These are phyloP conservation scores for Andrena trimmerana DNA, from an alignment of 2,888 invertebrate species.

Conservation along the genomic window DNA sequence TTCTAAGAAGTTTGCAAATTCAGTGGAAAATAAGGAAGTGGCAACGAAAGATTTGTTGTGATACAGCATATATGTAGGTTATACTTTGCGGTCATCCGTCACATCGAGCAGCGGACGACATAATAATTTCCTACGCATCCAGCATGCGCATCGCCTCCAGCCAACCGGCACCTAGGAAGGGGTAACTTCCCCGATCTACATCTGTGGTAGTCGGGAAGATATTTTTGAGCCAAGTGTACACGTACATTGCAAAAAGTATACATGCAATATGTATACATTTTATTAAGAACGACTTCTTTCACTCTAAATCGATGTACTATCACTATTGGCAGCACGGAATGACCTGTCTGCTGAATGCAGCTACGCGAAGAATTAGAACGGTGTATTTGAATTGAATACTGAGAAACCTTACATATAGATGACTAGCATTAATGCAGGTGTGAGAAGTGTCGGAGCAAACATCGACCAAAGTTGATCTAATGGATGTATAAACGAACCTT, in stretches of 20 bases:
- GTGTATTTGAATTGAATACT: conserved; percentile 21
- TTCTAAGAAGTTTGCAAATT: no score
- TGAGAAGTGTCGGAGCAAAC: conserved; percentile 34
- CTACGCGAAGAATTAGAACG: not conserved
- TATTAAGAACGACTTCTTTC: conserved; percentile 28
- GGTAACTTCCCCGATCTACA: not conserved
- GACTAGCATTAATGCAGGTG: conserved; percentile 59
- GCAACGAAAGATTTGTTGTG: no score
- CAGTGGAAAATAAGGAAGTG: no score
- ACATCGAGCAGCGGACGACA: no score
- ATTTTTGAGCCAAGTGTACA: not conserved
- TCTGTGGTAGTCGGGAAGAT: not conserved
- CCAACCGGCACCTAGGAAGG: no score
- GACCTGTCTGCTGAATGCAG: not conserved
- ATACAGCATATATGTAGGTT: conserved; percentile 2
- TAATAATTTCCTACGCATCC: no score
- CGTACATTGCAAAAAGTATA: conserved; percentile 21
- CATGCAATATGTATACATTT: conserved; percentile 33
- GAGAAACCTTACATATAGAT: conserved; percentile 51
- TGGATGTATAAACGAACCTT: conserved; percentile 56
- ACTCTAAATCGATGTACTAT: conserved; percentile 1
- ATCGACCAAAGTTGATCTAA: conserved; percentile 8
- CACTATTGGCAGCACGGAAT: not conserved
- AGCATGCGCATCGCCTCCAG: no score
- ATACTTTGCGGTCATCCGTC: no score